Evolutionary conservation across 1,140 invertebrate genomes (phyloP).

Genomic region (Lucilia sericata): DNA sequence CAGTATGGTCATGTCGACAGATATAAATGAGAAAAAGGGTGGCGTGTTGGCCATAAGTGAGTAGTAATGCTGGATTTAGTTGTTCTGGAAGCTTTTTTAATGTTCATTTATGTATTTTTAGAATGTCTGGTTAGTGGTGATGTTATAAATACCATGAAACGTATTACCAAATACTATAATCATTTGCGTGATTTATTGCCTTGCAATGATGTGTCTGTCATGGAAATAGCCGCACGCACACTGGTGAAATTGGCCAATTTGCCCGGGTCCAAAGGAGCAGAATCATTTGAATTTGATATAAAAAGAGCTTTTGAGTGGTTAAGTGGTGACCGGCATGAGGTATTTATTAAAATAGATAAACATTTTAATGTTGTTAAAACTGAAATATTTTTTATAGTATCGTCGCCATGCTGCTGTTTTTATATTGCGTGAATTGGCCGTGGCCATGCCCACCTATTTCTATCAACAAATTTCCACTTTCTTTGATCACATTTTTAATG

Average conservation of each 20-base stretch:
- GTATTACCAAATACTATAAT: conserved; percentile 93
- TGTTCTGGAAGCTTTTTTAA: neutral
- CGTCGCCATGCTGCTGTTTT: conserved; percentile 92
- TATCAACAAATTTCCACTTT: conserved; percentile 97
- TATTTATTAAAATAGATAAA: conserved; percentile 47
- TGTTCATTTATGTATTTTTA: conserved; percentile 58
- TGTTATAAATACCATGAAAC: conserved; percentile 89
- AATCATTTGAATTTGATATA: conserved; percentile 97
- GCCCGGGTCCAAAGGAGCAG: conserved; percentile 92
- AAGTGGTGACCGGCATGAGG: conserved; percentile 87
- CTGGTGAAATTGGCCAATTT: conserved; percentile 91
- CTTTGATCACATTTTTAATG: conserved; percentile 95
- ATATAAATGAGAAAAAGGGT: conserved; percentile 95
- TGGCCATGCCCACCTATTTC: conserved; percentile 97
- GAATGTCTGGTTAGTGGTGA: conserved; percentile 93
- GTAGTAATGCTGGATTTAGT: conserved; percentile 50
- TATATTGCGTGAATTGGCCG: conserved; percentile 92
- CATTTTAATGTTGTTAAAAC: neutral
- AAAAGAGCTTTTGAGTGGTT: conserved; percentile 96
- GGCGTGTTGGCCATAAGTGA: conserved; percentile 93
- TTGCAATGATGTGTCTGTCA: conserved; percentile 90
- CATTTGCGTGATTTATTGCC: conserved; percentile 90
- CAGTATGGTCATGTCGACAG: conserved; percentile 93
- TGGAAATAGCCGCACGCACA: conserved; percentile 96
- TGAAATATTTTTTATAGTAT: conserved; percentile 67